Conservation (phyloP, 2,888 invertebrate genomes). For the Alentia gelatinosa region DNA sequence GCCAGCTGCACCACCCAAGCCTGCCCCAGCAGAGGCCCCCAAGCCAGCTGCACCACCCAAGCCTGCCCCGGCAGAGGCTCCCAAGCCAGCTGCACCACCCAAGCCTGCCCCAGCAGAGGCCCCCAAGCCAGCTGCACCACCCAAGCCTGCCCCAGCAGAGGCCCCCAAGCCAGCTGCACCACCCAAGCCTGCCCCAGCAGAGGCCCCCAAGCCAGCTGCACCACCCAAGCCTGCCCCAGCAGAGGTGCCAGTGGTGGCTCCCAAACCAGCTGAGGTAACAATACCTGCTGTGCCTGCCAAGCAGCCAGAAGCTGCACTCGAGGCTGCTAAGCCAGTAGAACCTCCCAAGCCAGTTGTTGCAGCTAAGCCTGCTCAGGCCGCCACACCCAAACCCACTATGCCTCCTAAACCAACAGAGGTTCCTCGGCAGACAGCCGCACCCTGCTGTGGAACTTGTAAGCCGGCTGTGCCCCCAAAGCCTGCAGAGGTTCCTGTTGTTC, state of each 20-base stretch:
- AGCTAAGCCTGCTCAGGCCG: neutral
- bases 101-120: neutral
- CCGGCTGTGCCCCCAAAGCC: constrained; percentile 1
- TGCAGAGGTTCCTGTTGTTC: neutral
- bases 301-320: neutral
- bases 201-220: neutral
- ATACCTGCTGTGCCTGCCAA: neutral
- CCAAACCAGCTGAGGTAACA: neutral
- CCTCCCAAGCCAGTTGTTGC: neutral
- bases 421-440: neutral
- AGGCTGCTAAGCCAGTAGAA: neutral
- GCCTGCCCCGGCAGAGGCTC: neutral
- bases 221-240: neutral
- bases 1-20: too few species aligned
- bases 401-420: neutral
- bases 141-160: neutral
- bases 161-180: constrained; percentile 5
- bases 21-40: neutral
- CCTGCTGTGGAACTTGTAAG: neutral
- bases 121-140: neutral
- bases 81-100: neutral
- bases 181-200: neutral
- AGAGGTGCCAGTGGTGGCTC: neutral
- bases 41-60: neutral
- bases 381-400: neutral